These are phyloP conservation scores for Thymallus thymallus DNA, from an alignment of 2,113 vertebrate genomes.

Conservation along the genomic window DNA sequence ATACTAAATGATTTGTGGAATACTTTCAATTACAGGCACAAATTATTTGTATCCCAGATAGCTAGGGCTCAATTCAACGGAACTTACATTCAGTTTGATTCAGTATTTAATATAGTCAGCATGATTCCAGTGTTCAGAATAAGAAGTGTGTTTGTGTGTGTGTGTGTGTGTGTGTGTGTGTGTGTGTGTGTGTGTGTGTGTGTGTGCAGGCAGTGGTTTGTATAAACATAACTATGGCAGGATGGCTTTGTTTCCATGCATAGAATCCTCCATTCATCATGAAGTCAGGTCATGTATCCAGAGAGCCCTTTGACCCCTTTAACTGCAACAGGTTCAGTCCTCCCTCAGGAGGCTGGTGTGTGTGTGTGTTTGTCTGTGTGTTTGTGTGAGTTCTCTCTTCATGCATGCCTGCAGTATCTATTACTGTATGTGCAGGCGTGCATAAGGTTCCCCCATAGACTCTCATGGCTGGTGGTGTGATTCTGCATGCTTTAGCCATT, in stretches of 20 bases:
- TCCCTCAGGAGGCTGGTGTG: not conserved
- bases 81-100: not conserved
- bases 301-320: constrained; percentile 15
- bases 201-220: not conserved
- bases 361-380: not conserved
- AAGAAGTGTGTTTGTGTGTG: too few relatives aligned
- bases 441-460: constrained; percentile 39
- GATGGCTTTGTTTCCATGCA: not conserved
- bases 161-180: too few relatives aligned
- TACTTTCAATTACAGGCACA: not conserved
- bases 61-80: too few relatives aligned
- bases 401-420: not conserved
- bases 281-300: not conserved
- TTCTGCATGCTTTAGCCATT: constrained; percentile 63
- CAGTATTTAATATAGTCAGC: too few relatives aligned
- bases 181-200: too few relatives aligned
- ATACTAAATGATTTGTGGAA: constrained; percentile 19
- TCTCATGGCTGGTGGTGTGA: constrained; percentile 41
- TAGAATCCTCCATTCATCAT: not conserved
- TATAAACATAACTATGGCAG: not conserved
- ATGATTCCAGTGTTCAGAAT: too few relatives aligned
- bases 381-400: not conserved
- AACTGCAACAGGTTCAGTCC: too few relatives aligned
- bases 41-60: not conserved
- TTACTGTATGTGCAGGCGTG: constrained; percentile 11